Conservation (phyloP, 1,140 invertebrate species). For the Probaryconus sp. region DNA sequence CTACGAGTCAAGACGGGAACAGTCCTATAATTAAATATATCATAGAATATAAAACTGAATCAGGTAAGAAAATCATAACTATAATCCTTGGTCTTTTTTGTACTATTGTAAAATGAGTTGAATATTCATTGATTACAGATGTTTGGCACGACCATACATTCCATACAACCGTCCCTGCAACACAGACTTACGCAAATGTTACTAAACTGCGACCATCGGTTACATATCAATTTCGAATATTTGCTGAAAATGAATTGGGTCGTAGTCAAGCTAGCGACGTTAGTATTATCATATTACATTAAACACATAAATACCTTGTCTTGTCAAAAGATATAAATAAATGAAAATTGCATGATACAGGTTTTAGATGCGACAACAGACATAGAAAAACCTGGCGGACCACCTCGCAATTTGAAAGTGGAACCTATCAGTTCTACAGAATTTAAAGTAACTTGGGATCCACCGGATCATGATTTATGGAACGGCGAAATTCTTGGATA, state of each 20-base stretch:
- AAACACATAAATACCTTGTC: background rate
- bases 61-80: constrained; percentile 80
- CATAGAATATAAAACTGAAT: constrained; percentile 90
- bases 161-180: constrained; percentile 87
- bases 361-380: constrained; percentile 78
- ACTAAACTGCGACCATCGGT: constrained; percentile 90
- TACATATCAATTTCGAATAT: constrained; percentile 92
- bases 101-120: too few relatives aligned
- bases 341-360: constrained; percentile 75
- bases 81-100: too few relatives aligned
- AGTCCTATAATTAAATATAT: constrained; percentile 92
- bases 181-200: constrained; percentile 87
- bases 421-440: constrained; percentile 93
- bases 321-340: background rate
- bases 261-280: constrained; percentile 91
- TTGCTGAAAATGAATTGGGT: constrained; percentile 92
- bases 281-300: constrained; percentile 65
- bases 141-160: constrained; percentile 86
- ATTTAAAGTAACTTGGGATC: constrained; percentile 92
- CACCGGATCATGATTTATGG: constrained; percentile 90
- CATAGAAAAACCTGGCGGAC: constrained; percentile 84
- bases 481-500: constrained; percentile 96
- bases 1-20: constrained; percentile 89
- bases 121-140: constrained; percentile 76
- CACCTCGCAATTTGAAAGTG: constrained; percentile 89